Percentiles rank a stretch among this genome's conserved stretches.
Evolutionary conservation across 2,797 vertebrate genomes (phyloP).

Genomic region (Tragopan temminckii): DNA sequence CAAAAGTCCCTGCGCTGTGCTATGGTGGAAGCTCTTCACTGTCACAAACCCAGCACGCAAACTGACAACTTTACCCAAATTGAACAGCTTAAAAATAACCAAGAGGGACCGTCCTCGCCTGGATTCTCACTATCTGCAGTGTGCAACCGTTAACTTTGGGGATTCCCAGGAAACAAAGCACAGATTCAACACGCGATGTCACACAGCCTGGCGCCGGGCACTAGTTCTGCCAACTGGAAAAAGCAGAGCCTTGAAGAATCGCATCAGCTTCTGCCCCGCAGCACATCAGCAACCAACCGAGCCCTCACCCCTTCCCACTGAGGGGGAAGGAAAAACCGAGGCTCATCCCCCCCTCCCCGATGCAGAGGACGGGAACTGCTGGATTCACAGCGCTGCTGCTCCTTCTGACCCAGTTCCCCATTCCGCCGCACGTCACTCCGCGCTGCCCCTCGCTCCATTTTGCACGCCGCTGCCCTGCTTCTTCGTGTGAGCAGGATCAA

Average conservation of each 20-base stretch:
- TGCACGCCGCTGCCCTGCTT: slow-evolving; percentile 39
- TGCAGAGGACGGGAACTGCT: slow-evolving; percentile 40
- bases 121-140: background rate
- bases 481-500: slow-evolving; percentile 11
- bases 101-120: background rate
- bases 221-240: background rate
- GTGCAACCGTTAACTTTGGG: background rate
- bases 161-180: background rate
- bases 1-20: background rate
- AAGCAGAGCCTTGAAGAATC: background rate
- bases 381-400: slow-evolving; percentile 63
- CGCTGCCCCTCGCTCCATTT: slow-evolving; percentile 59
- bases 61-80: background rate
- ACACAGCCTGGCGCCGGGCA: background rate
- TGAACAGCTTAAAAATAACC: background rate
- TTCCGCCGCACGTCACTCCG: background rate
- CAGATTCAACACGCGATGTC: background rate
- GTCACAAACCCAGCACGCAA: background rate
- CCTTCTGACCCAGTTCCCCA: slow-evolving; percentile 71
- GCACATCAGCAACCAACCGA: background rate
- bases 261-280: slow-evolving; percentile 32
- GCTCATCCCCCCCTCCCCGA: fast-evolving
- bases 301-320: background rate
- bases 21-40: background rate
- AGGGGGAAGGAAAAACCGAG: slow-evolving; percentile 11